Conservation (phyloP, 2,113 vertebrate species). For the Okapia johnstoni region DNA sequence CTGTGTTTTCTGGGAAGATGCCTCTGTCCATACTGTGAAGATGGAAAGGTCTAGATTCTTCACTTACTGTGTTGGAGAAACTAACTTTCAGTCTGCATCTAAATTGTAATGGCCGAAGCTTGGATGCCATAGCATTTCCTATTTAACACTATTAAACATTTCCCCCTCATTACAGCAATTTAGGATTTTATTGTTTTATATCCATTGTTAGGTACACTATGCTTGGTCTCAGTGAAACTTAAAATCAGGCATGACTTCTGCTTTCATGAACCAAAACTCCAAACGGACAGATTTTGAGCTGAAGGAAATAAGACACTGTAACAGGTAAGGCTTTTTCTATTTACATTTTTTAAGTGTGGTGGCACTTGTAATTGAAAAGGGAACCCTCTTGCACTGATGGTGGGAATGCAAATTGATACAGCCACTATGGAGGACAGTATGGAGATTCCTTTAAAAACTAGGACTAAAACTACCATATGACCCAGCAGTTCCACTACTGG, state of each 20-base stretch:
- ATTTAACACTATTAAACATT: not conserved
- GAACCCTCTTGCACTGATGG: not conserved
- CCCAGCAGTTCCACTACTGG: not conserved
- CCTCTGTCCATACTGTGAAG: not conserved
- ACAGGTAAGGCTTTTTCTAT: not conserved
- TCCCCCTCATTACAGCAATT: not conserved
- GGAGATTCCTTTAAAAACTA: not conserved
- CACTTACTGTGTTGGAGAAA: not conserved
- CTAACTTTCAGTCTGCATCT: not conserved
- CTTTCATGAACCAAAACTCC: not conserved
- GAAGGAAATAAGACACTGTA: not conserved
- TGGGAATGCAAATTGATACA: not conserved
- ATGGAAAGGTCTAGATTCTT: slow-evolving; percentile 13
- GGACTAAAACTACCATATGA: not conserved
- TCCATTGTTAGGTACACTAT: not conserved
- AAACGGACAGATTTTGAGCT: not conserved
- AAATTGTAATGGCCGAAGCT: not conserved
- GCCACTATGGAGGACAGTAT: not conserved
- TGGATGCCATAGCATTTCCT: not conserved
- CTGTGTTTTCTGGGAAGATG: not conserved
- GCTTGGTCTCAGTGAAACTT: not conserved
- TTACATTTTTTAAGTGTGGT: not conserved
- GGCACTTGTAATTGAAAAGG: not conserved
- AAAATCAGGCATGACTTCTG: not conserved
- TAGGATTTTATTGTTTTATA: slow-evolving; percentile 10